Evolutionary conservation across 2,113 vertebrate species (phyloP).

Genomic region (Neolamprologus falcicula): DNA sequence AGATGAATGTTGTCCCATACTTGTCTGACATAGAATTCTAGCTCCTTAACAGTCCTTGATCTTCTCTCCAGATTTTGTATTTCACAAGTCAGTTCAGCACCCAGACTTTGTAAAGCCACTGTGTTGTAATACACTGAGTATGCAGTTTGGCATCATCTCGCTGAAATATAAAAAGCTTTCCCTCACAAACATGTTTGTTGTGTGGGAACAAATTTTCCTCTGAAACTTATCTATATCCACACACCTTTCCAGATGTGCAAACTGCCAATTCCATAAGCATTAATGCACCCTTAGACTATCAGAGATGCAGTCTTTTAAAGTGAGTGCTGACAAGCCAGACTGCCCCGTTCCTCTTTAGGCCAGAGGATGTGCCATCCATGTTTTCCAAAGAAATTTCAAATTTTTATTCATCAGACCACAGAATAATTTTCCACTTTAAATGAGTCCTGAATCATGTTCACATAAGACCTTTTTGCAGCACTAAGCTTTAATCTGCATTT

Average conservation of each 20-base stretch:
- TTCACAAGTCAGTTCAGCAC: neutral
- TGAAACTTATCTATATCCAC: neutral
- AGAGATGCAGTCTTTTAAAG: neutral
- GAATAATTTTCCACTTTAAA: neutral
- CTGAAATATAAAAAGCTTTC: neutral
- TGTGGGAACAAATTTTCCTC: neutral
- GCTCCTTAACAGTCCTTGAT: neutral
- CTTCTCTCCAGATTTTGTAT: neutral
- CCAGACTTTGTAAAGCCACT: neutral
- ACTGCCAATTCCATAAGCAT: neutral
- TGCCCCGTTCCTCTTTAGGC: accelerated
- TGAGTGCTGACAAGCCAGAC: neutral
- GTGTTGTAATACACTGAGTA: neutral
- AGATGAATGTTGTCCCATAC: neutral
- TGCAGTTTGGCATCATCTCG: neutral
- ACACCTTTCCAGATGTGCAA: neutral
- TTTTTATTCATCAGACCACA: neutral
- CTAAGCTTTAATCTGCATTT: neutral
- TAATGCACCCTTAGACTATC: neutral
- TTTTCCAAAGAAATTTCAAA: neutral
- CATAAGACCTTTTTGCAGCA: neutral
- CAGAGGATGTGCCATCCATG: neutral
- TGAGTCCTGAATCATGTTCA: neutral
- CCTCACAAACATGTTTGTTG: neutral
- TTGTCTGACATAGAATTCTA: neutral